Conservation (phyloP, 2,888 invertebrate species). For the Argyra leucocephala region DNA sequence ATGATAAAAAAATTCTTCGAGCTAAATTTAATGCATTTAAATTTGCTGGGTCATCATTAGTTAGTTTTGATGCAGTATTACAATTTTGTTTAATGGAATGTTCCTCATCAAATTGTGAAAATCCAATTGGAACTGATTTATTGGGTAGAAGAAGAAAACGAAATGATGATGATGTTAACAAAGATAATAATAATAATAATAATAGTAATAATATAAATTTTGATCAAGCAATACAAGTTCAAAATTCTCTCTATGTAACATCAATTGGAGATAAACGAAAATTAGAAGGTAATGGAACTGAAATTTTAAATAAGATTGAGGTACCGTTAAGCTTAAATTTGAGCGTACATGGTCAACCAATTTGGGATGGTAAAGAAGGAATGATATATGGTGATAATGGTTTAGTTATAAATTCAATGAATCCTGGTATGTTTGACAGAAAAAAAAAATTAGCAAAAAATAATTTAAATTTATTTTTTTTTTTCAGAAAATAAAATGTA, state of each 20-base stretch:
- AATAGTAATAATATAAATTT: slow-evolving; percentile 5
- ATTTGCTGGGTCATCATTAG: slow-evolving; percentile 73
- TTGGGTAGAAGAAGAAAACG: slow-evolving; percentile 37
- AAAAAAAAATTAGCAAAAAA: not conserved
- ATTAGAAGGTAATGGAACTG: slow-evolving; percentile 13
- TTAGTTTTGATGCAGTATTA: slow-evolving; percentile 71
- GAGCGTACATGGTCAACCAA: slow-evolving; percentile 48
- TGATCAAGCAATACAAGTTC: not conserved
- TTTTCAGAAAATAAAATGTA: slow-evolving; percentile 18
- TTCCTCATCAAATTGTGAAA: slow-evolving; percentile 49
- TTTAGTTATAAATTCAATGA: slow-evolving; percentile 49
- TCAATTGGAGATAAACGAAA: slow-evolving; percentile 14
- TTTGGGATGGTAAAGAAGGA: slow-evolving; percentile 6
- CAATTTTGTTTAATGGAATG: slow-evolving; percentile 69
- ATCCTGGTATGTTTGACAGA: slow-evolving; percentile 48
- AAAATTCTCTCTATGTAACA: slow-evolving; percentile 8
- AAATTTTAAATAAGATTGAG: slow-evolving; percentile 23
- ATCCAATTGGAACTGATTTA: slow-evolving; percentile 30
- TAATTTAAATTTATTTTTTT: not conserved
- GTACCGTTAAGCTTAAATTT: slow-evolving; percentile 51
- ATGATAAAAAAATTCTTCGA: slow-evolving; percentile 43
- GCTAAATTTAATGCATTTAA: slow-evolving; percentile 75
- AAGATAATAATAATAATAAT: not conserved
- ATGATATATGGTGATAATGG: slow-evolving; percentile 51
- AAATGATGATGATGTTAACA: not conserved